These are phyloP conservation scores for Athalia circularis DNA, from an alignment of 2,888 invertebrate genomes.

Conservation along the genomic window DNA sequence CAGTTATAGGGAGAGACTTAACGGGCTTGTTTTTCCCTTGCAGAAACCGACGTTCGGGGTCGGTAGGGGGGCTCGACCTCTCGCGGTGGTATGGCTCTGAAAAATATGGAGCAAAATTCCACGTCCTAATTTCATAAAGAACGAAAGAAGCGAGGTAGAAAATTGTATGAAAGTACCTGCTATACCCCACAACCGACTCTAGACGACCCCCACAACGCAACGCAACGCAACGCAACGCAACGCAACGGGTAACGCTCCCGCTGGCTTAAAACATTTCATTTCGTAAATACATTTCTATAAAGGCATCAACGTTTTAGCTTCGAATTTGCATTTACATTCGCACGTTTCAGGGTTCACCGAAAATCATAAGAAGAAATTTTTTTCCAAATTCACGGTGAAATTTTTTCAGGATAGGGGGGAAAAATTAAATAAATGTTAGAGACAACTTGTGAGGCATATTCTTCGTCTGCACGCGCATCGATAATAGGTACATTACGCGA, in stretches of 20 bases:
- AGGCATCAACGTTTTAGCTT: conserved; percentile 2
- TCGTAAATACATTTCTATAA: conserved; percentile 32
- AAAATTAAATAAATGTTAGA: neutral
- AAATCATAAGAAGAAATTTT: neutral
- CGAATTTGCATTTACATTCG: conserved; percentile 39
- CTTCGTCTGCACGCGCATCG: no score
- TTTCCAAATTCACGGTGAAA: conserved; percentile 6
- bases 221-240: no score
- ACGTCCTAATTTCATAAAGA: conserved; percentile 45
- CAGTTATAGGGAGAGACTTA: conserved; percentile 38
- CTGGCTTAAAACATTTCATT: conserved; percentile 41
- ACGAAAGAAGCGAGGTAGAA: conserved; percentile 43
- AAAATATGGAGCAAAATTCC: conserved; percentile 43
- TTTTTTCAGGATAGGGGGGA: neutral
- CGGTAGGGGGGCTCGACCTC: neutral
- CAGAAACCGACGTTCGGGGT: neutral
- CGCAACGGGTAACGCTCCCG: conserved; percentile 43
- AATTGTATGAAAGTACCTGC: conserved; percentile 42
- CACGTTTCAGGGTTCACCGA: conserved; percentile 18
- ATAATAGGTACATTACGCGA: no score
- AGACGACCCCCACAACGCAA: neutral
- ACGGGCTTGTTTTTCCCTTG: conserved; percentile 37
- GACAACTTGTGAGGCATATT: no score
- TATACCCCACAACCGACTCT: conserved; percentile 48
- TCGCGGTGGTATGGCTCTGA: neutral